Conservation (phyloP, 2,888 invertebrate species). For the Eupithecia abbreviata region DNA sequence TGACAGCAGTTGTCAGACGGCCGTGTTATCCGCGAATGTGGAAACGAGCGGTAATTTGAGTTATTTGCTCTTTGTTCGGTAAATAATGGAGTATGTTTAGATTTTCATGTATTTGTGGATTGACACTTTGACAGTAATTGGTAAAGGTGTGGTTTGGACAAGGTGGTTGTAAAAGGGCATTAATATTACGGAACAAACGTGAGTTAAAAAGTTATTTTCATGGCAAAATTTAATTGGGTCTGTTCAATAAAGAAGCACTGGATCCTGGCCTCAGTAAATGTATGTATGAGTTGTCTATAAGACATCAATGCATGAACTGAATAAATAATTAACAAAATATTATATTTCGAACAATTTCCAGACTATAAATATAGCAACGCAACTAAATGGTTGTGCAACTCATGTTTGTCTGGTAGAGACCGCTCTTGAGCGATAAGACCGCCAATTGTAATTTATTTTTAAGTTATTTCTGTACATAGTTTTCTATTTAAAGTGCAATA, state of each 20-base stretch:
- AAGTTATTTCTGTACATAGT: too few species aligned
- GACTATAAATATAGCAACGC: not conserved
- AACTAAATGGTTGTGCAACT: not conserved
- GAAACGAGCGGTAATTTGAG: conserved; percentile 33
- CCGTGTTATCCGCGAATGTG: conserved; percentile 41
- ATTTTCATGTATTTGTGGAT: not conserved
- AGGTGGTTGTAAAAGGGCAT: not conserved
- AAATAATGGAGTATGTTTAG: conserved; percentile 3
- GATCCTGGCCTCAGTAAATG: not conserved
- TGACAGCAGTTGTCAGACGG: conserved; percentile 59
- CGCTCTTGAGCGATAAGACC: too few species aligned
- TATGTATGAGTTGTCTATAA: too few species aligned
- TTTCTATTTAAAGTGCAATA: too few species aligned
- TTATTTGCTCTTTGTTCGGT: conserved; percentile 15
- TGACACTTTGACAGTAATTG: conserved; percentile 10
- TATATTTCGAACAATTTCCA: too few species aligned
- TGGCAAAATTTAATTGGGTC: not conserved
- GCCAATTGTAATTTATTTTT: too few species aligned
- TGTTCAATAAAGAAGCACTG: not conserved
- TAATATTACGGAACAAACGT: not conserved
- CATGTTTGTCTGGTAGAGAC: too few species aligned
- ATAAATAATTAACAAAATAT: too few species aligned
- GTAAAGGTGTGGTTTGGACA: conserved; percentile 1
- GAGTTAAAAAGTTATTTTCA: not conserved
- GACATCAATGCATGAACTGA: not conserved